Evolutionary conservation across 2,888 invertebrate genomes (phyloP).

Genomic region (Miltochrista miniata): DNA sequence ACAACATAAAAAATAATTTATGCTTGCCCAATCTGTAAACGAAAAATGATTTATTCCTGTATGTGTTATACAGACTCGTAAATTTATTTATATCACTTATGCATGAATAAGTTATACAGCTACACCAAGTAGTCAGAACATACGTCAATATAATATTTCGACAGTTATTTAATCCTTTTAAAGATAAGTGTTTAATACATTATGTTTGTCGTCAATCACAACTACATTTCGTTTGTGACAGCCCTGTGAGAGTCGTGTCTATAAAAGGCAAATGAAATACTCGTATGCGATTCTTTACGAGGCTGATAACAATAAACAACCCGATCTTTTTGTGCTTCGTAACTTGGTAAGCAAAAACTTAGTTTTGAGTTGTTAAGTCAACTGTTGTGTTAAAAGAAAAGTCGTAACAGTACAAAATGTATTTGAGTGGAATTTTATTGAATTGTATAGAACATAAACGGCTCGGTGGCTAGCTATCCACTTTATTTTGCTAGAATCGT

Average conservation of each 20-base stretch:
- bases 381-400: constrained; percentile 23
- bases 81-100: too few species aligned
- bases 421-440: constrained; percentile 18
- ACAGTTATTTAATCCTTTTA: constrained; percentile 21
- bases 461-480: neutral
- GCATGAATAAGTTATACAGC: too few species aligned
- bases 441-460: neutral
- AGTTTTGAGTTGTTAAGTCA: constrained; percentile 17
- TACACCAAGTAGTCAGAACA: too few species aligned
- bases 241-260: constrained; percentile 32
- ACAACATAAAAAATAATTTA: too few species aligned
- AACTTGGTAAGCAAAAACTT: constrained; percentile 39
- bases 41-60: too few species aligned
- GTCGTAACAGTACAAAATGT: constrained; percentile 14
- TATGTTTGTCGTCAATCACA: constrained; percentile 25
- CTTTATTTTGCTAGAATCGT: neutral
- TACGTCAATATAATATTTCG: constrained; percentile 7
- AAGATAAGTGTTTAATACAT: constrained; percentile 22
- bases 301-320: constrained; percentile 58
- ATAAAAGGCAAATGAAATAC: constrained; percentile 45
- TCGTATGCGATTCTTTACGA: constrained; percentile 49
- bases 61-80: too few species aligned
- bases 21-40: too few species aligned
- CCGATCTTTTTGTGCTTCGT: constrained; percentile 44
- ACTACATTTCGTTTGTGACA: constrained; percentile 28